Conservation (phyloP, 2,888 invertebrate genomes). For the Platyscelio sp. region DNA sequence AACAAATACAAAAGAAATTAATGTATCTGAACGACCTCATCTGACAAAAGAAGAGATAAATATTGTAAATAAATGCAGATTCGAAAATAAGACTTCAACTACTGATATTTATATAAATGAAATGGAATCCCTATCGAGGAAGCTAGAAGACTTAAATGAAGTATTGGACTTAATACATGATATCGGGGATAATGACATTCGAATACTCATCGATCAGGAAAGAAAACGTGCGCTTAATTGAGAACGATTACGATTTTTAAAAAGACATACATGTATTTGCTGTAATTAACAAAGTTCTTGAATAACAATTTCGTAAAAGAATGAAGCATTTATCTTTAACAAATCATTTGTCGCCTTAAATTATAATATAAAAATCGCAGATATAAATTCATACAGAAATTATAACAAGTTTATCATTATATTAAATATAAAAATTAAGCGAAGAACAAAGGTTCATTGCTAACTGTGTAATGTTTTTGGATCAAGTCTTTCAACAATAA, state of each 20-base stretch:
- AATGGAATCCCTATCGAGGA: neutral
- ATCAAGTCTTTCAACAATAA: slow-evolving; percentile 80
- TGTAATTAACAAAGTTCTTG: slow-evolving; percentile 47
- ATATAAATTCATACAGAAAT: slow-evolving; percentile 28
- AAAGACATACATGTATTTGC: slow-evolving; percentile 43
- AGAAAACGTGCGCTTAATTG: neutral
- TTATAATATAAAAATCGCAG: slow-evolving; percentile 19
- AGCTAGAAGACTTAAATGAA: neutral
- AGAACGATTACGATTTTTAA: neutral
- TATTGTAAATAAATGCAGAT: too few species aligned
- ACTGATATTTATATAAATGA: neutral
- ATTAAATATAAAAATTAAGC: slow-evolving; percentile 23
- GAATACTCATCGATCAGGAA: slow-evolving; percentile 10
- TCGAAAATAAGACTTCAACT: too few species aligned
- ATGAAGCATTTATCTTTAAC: slow-evolving; percentile 47
- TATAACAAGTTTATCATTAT: slow-evolving; percentile 27
- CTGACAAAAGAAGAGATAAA: too few species aligned
- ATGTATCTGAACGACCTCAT: too few species aligned
- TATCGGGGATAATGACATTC: neutral
- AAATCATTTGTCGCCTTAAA: slow-evolving; percentile 33
- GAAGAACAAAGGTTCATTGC: slow-evolving; percentile 21
- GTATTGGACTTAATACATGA: neutral
- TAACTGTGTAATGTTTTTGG: slow-evolving; percentile 74
- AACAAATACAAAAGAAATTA: too few species aligned
- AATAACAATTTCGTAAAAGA: slow-evolving; percentile 52